Evolutionary conservation across 2,113 vertebrate genomes (phyloP).

Genomic region (Coracopsis vasa): DNA sequence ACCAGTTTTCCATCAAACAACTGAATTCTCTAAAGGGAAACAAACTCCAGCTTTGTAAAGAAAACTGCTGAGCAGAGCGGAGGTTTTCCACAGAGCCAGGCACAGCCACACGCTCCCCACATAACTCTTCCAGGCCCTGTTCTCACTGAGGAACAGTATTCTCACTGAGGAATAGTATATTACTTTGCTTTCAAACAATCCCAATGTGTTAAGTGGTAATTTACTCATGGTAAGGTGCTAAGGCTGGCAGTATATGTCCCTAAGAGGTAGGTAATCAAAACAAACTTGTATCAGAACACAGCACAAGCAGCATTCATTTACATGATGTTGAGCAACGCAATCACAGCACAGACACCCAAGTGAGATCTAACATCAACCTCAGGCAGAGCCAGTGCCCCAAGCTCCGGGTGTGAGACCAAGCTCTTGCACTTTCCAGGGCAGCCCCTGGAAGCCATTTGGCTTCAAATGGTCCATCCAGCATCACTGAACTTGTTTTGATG

Average conservation of each 20-base stretch:
- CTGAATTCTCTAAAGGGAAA: background rate
- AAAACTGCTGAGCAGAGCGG: background rate
- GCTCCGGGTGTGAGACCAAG: background rate
- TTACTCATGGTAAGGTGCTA: background rate
- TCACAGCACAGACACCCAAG: background rate
- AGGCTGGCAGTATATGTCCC: background rate
- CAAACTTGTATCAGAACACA: background rate
- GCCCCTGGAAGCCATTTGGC: background rate
- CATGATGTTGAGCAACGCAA: background rate
- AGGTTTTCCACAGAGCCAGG: background rate
- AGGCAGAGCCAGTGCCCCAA: rapidly evolving
- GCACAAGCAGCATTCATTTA: background rate
- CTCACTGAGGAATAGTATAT: rapidly evolving
- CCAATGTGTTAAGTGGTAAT: background rate
- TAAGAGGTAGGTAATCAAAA: background rate
- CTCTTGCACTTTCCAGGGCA: background rate
- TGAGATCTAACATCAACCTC: rapidly evolving
- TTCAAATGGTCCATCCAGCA: background rate
- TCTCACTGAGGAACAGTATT: background rate
- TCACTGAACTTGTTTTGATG: rapidly evolving
- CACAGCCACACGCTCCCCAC: background rate
- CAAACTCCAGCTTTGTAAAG: background rate
- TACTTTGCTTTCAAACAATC: background rate
- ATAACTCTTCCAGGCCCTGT: background rate
- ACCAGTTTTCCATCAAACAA: background rate